phyloP scores from a whole-genome alignment of 2,797 vertebrate species.

The Enteromius viviparus region DNA sequence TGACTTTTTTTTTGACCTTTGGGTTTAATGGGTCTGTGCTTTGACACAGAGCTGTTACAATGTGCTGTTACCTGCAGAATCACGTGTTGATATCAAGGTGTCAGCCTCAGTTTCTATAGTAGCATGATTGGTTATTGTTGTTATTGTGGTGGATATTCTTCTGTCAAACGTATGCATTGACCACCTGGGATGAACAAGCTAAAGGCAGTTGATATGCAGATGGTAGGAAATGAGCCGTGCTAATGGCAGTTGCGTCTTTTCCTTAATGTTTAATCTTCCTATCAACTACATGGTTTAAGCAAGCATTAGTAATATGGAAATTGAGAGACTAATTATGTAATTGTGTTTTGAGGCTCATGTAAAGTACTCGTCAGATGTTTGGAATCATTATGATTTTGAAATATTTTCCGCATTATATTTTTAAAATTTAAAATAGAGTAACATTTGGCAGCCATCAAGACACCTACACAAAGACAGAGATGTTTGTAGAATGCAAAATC shows the following conservation, averaged over 20 bases:
- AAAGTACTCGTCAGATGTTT: too few relatives aligned
- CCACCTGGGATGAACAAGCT: conserved; percentile 24
- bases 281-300: conserved; percentile 1
- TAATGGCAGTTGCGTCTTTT: background rate
- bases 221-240: conserved; percentile 24
- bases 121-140: background rate
- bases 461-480: background rate
- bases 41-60: background rate
- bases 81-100: background rate
- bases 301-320: conserved; percentile 9
- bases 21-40: background rate
- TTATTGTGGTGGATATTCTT: conserved; percentile 16
- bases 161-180: background rate
- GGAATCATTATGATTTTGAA: background rate
- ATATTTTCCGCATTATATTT: background rate
- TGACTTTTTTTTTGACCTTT: background rate
- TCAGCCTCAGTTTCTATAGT: background rate
- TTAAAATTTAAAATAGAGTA: background rate
- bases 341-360: background rate
- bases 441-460: background rate
- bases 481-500: conserved; percentile 24
- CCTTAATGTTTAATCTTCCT: background rate
- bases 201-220: conserved; percentile 23
- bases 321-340: background rate
- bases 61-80: background rate